Evolutionary conservation across 2,797 vertebrate species (phyloP).

Genomic region (Emydoidea blandingii): DNA sequence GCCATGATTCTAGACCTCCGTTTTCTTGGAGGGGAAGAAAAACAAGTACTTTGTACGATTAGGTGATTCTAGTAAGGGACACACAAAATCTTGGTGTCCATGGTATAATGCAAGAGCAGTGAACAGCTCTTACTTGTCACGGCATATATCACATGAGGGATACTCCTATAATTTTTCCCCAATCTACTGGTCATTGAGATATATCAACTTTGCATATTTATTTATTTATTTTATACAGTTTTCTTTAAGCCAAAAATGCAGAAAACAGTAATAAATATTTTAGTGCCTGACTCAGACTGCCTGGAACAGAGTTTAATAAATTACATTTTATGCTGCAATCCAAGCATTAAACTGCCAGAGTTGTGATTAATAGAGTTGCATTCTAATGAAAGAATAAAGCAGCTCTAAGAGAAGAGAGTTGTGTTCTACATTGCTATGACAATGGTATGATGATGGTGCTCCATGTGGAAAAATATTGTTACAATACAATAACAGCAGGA

Average conservation of each 20-base stretch:
- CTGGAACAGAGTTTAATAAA: constrained; percentile 78
- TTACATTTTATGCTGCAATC: constrained; percentile 72
- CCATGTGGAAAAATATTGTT: constrained; percentile 42
- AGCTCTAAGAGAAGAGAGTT: constrained; percentile 29
- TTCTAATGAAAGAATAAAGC: constrained; percentile 54
- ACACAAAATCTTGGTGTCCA: background rate
- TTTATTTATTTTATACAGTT: constrained; percentile 13
- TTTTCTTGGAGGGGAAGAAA: background rate
- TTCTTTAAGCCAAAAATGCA: constrained; percentile 62
- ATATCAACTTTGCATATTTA: constrained; percentile 1
- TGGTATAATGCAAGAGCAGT: background rate
- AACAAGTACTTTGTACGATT: background rate
- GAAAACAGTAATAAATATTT: constrained; percentile 80
- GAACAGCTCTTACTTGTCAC: background rate
- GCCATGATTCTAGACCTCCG: background rate
- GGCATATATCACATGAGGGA: background rate
- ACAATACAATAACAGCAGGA: constrained; percentile 31
- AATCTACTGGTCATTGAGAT: background rate
- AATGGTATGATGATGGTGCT: background rate
- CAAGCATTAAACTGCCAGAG: constrained; percentile 73
- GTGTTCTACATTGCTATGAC: constrained; percentile 17
- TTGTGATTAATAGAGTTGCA: constrained; percentile 73
- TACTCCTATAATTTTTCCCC: background rate
- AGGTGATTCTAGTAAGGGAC: background rate
- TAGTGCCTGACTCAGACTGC: constrained; percentile 65